Base-by-base conservation (phyloP, 2,797 vertebrate species). In the Myiotriccus ornatus region DNA sequence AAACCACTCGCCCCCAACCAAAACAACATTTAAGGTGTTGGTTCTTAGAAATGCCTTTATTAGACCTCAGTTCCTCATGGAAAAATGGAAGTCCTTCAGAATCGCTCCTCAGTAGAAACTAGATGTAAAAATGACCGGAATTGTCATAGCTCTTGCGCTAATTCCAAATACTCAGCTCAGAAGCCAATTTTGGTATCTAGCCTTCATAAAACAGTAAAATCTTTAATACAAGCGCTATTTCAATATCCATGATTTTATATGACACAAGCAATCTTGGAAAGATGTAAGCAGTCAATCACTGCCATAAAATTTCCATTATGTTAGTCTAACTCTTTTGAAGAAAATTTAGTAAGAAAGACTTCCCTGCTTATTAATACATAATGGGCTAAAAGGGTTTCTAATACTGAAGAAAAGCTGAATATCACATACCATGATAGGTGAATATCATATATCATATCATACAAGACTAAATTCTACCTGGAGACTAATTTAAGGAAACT, bases 1-100 rank as follows among this genome's bases (percentile, higher is more conserved):
- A n/a, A 46, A 46, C 22, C 22, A 46, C 22, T n/a, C 46, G 7
- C 46, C 22, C 46, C 11, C 25, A 28, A 7, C 39, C 12, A 64
- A 18, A 9, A 10, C 25, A 4, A 32, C 4, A 7, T 4, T 76
- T 41, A 82, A 79, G 11, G 22, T 59, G n/a, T 0, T 2, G 0
- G 22, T 68, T 89, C 68, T 56, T 35, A 57, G 16, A 67, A 90
- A 64, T 13, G 25, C 5, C 6, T 68, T 73, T 49, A 41, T 7
- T 56, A 79, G 28, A 76, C 8, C 20, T 46, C 27, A 62, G 15
- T 12, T 59, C 2, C 10, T 79, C 37, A 28, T 32, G 13, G 27
- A 76, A 82, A 68, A 88, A 90, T 23, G 0, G 4, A 89, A 84
- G 23, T 24, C 20, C 46, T 89, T 77, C 35, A 71, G 43, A 75